Evolutionary conservation across 1,140 invertebrate species (phyloP).

Genomic region (Formica selysi): DNA sequence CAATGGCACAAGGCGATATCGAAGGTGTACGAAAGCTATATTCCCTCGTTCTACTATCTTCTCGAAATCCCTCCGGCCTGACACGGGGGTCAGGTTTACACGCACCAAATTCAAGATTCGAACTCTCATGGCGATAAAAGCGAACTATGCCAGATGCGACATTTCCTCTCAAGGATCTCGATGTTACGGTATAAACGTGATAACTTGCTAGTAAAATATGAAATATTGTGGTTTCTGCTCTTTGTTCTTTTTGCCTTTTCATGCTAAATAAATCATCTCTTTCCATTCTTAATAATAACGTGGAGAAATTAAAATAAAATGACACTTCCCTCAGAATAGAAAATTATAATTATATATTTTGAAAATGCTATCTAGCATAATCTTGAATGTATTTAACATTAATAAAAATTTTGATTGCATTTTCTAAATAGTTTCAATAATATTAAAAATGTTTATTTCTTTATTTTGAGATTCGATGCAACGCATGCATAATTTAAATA

Average conservation of each 20-base stretch:
- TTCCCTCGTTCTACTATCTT: slow-evolving; percentile 17
- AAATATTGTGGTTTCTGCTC: slow-evolving; percentile 16
- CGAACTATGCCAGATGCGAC: neutral
- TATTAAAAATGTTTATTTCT: neutral
- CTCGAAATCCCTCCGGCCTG: slow-evolving; percentile 8
- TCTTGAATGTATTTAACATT: neutral
- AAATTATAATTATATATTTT: neutral
- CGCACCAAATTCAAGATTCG: slow-evolving; percentile 62
- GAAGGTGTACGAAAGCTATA: slow-evolving; percentile 7
- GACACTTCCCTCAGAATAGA: neutral
- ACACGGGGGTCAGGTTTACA: slow-evolving; percentile 15
- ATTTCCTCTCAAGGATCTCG: slow-evolving; percentile 28
- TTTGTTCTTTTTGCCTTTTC: neutral
- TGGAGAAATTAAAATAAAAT: neutral
- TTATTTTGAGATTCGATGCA: neutral
- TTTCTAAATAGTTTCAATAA: neutral
- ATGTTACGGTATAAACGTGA: slow-evolving; percentile 14
- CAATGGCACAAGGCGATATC: slow-evolving; percentile 35
- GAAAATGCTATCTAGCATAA: neutral
- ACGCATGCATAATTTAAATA: neutral
- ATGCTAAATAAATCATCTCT: neutral
- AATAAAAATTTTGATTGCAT: neutral
- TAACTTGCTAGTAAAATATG: slow-evolving; percentile 15
- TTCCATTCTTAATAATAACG: neutral
- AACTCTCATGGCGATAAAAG: slow-evolving; percentile 47